A percentile compares a stretch with the other conserved stretches of the same genome.
Conservation (phyloP, 2,113 vertebrate species). For the Sylvia atricapilla region DNA sequence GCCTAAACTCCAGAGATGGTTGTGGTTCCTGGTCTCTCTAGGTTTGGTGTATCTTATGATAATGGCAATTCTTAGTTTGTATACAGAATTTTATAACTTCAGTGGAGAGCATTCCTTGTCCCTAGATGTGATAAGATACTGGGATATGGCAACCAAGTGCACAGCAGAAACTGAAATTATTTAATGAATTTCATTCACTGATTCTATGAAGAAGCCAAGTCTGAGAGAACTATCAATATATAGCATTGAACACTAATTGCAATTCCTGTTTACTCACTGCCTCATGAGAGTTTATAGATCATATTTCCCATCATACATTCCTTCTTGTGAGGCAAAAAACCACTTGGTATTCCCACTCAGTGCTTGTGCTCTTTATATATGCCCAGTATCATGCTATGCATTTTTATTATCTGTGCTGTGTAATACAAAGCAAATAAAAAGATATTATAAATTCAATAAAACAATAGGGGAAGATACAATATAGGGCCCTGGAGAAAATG, state of each 20-base stretch:
- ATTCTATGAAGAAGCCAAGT: not conserved
- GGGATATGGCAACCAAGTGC: not conserved
- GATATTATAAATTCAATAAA: slow-evolving; percentile 7
- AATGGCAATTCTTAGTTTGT: not conserved
- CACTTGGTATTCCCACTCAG: not conserved
- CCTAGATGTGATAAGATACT: not conserved
- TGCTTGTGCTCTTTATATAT: not conserved
- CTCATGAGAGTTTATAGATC: not conserved
- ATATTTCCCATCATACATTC: not conserved
- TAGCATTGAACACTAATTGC: not conserved
- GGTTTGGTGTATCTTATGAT: not conserved
- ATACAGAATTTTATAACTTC: not conserved
- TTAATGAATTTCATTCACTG: not conserved
- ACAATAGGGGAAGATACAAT: not conserved
- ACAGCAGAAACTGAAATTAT: not conserved
- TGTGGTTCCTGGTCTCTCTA: not conserved
- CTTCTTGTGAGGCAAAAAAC: not conserved
- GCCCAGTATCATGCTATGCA: not conserved
- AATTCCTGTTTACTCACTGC: not conserved
- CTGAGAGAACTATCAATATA: not conserved
- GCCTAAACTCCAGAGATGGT: not conserved
- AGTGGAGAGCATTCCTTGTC: not conserved
- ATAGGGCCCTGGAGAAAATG: not conserved
- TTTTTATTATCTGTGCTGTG: not conserved
- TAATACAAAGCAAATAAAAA: slow-evolving; percentile 26